phyloP scores from a whole-genome alignment of 2,888 invertebrate genomes.

The Troilus luridus region DNA sequence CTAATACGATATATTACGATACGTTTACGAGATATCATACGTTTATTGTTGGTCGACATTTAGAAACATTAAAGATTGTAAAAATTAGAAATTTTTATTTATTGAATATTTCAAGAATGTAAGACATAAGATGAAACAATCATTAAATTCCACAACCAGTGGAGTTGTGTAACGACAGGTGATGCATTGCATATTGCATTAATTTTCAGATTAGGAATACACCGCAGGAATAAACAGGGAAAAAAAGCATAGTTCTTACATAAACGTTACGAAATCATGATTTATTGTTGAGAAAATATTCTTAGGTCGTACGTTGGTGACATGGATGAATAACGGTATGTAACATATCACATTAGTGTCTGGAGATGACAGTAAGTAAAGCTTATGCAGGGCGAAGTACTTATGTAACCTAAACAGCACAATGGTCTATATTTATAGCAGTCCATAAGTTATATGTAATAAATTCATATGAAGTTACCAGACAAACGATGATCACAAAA shows the following conservation, averaged over 20 bases:
- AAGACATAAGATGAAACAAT: not conserved
- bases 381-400: not conserved
- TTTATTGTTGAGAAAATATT: conserved; percentile 3
- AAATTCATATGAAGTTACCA: not conserved
- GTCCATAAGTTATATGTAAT: not conserved
- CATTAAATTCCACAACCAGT: not conserved
- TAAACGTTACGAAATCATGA: not conserved
- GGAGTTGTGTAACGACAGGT: not conserved
- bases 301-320: not conserved
- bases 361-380: not conserved
- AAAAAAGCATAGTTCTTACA: not conserved
- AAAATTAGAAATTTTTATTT: too few relatives aligned
- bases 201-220: not conserved
- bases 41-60: too few relatives aligned
- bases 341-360: not conserved
- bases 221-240: not conserved
- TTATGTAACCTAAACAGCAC: not conserved
- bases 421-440: not conserved
- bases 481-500: too few relatives aligned
- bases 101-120: too few relatives aligned
- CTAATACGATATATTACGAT: too few relatives aligned
- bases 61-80: too few relatives aligned
- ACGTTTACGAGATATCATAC: too few relatives aligned
- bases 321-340: not conserved
- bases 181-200: not conserved